These are phyloP conservation scores for Alethe castanea DNA, from an alignment of 2,113 vertebrate genomes.

Conservation along the genomic window DNA sequence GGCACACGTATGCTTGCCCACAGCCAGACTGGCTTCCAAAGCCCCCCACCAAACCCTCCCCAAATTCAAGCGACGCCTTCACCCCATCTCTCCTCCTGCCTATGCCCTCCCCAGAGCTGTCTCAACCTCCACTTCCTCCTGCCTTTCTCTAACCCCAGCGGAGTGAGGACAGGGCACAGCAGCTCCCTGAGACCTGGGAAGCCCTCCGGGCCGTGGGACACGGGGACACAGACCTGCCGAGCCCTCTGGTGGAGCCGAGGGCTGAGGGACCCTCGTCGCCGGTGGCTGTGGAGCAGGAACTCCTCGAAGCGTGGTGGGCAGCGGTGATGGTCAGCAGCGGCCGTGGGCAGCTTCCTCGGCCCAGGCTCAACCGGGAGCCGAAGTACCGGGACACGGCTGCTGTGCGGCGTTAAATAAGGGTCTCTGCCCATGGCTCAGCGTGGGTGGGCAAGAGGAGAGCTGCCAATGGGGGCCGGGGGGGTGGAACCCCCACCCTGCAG, in stretches of 20 bases:
- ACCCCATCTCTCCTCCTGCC: background rate
- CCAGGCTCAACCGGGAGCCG: background rate
- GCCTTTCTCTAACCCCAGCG: background rate
- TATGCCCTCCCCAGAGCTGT: rapidly evolving
- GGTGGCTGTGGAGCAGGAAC: background rate
- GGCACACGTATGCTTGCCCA: rapidly evolving
- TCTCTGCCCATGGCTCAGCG: conserved; percentile 7
- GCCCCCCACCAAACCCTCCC: background rate
- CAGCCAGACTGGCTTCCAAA: background rate
- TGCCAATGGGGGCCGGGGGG: conserved; percentile 38
- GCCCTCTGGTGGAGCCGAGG: background rate
- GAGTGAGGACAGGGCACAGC: rapidly evolving
- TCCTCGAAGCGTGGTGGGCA: background rate
- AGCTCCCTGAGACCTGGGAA: background rate
- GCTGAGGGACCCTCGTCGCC: background rate
- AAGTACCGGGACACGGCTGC: background rate
- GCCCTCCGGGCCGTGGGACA: rapidly evolving
- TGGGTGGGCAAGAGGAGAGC: conserved; percentile 45
- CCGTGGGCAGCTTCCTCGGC: background rate
- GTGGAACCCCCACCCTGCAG: background rate
- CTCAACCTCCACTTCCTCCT: background rate
- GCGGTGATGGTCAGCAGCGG: rapidly evolving
- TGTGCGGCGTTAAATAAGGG: conserved; percentile 14
- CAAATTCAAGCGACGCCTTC: rapidly evolving
- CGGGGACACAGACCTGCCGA: background rate